Evolutionary conservation across 2,888 invertebrate genomes (phyloP), one percentile per base, ranked within the genome.

Genomic region (Malthinus flaveolus): DNA sequence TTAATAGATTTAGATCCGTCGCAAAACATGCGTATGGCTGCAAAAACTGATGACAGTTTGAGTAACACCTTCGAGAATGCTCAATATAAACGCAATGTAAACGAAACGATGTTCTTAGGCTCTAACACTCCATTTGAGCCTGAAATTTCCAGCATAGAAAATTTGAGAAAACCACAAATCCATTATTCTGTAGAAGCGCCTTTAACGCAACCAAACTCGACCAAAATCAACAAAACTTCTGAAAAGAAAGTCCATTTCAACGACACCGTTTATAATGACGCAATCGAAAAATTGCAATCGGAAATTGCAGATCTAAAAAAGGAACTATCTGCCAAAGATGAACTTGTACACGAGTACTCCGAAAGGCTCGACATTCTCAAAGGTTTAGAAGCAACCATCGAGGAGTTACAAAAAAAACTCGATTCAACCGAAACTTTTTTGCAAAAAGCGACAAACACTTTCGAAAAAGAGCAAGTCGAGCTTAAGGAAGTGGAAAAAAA

Each of bases 1-100:
- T 86, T 90, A 72, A 85, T 89, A 0, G 90, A 90, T 65, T 86
- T 84, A 59, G 88, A 88, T 61, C 88, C 88, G 66, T 83, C 85
- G 48, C 87, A 87, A 69, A 70, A 80, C 49, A 81, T 85, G 23
- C 60, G 77, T 49, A n/a, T n/a, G n/a, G 62, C 63, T 34, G 71
- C 68, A 12, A 62, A 61, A 12, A 45, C 56, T 8, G 55, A 60
- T 8, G 70, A 70, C 3, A 70, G 70, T 49, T 53, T 67, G 10
- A 52, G 54, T 15, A 32, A 13, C 35, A 59, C 57, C 32, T 47
- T 61, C 1, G 46, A 59, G n/a, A 32, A 44, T 33, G 49, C 64
- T n/a, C 69, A 71, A 32, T 81, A 77, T 62, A 81, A 80, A 50
- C 76, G 81, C 65, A 82, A 80, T 56, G 70, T 74, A 6, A 82